Evolutionary conservation across 2,113 vertebrate species (phyloP), one percentile per base, ranked within the genome.

Genomic region (Xiphophorus hellerii): DNA sequence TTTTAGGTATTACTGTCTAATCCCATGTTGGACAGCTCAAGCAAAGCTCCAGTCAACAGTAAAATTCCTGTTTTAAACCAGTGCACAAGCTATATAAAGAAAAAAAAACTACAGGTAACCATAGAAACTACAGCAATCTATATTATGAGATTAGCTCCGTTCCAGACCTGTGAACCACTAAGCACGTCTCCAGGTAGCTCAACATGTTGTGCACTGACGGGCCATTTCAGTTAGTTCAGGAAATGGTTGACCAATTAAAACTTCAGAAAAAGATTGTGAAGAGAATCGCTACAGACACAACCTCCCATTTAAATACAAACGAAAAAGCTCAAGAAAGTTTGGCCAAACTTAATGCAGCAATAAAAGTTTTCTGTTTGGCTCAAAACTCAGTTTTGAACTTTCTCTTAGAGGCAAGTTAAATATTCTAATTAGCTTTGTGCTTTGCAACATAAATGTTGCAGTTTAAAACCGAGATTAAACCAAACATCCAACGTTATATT

Each of bases 61-160:
- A 67, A 71, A 78, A 77, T 71, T 62, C 39, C 39, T 4, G 31
- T 70, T 75, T 68, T 72, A 72, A 70, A 82, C 70, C 79, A 69
- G 22, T 69, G 77, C 77, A 83, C 84, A 72, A 35, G 60, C 5
- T 80, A 35, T 68, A 69, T 63, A 74, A 62, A 54, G 22, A 35
- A 51, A 42, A 42, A 39, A 48, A 48, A 73, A 42, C 51, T 68
- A 61, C 78, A 84, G 76, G 84, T 83, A 81, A 76, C 77, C 70
- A 73, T 66, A 63, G 73, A 78, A 83, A 77, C 69, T 11, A 58
- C 42, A 33, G 44, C 65, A 78, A 20, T 67, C 74, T 27, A 6
- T 29, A 60, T 61, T 27, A 37, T 31, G 58, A 66, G 75, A 81
- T 78, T 67, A 62, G 61, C 60, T 33, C 20, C 44, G 70, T 37